These are phyloP conservation scores for Fundulus diaphanus DNA, from an alignment of 2,797 vertebrate species.

Conservation along the genomic window DNA sequence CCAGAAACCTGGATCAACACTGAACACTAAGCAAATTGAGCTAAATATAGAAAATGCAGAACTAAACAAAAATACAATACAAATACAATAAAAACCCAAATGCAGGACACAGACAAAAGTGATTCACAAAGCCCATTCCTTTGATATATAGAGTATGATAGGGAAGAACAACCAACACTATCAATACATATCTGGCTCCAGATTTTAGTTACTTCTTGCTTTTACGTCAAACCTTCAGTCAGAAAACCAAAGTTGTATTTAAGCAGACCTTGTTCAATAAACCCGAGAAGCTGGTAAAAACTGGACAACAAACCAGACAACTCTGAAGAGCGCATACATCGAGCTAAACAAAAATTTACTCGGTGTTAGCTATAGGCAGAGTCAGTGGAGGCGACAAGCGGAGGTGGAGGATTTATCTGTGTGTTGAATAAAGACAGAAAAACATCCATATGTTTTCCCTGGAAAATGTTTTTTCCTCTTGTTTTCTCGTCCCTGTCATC, in stretches of 20 bases:
- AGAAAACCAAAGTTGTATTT: too few relatives aligned
- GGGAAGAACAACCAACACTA: too few relatives aligned
- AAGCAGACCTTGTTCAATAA: neutral
- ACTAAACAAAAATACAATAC: too few relatives aligned
- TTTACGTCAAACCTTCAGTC: too few relatives aligned
- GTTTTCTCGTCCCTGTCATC: neutral
- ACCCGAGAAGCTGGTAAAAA: neutral
- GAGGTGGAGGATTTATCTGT: neutral
- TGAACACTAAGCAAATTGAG: too few relatives aligned
- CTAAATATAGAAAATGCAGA: too few relatives aligned
- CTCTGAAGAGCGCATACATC: neutral
- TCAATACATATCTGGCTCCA: too few relatives aligned
- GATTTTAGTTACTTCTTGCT: too few relatives aligned
- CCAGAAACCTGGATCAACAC: neutral
- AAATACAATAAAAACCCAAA: too few relatives aligned
- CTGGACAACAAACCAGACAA: neutral
- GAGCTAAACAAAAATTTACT: neutral
- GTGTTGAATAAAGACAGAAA: neutral
- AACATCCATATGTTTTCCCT: neutral
- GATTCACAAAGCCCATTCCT: too few relatives aligned
- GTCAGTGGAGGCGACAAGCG: neutral
- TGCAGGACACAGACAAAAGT: too few relatives aligned
- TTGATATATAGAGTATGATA: too few relatives aligned
- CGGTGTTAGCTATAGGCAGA: neutral
- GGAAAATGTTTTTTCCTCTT: neutral